Evolutionary conservation across 1,140 invertebrate genomes (phyloP), one percentile per base, ranked within the genome.

Genomic region (Aphelinus atriplicis): DNA sequence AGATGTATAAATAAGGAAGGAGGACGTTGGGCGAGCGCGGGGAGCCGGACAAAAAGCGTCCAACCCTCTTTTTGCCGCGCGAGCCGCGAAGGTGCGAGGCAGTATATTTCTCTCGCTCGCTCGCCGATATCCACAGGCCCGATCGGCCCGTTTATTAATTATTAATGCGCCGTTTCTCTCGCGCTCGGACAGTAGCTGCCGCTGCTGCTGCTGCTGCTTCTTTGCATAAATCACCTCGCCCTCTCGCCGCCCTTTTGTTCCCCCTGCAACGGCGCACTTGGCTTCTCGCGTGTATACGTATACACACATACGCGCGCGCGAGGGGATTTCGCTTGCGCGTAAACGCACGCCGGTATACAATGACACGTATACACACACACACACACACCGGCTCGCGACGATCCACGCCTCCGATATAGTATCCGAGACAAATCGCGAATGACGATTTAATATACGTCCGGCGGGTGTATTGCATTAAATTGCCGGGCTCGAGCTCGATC

Each of bases 401-500:
- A 42, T 56, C 51, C 70, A 7, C 45, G 42, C 45, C 47, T 6
- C 3, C 50, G 64, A 63, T 74, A 74, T 26, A 26, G 26, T 26
- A 63, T 50, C 57, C 50, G 50, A 69, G 73, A 74, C 73, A 74
- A 74, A 74, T 74, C 66, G 26, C 26, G 57, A 62, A 69, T 74
- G 65, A 68, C 73, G 73, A 74, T 75, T 75, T 75, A 75, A 75
- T 75, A 75, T 53, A 60, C 66, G 72, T 63, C 10, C 7, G 3
- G 48, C 45, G 61, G 43, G 45, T 63, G 61, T 46, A 46, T 10
- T 42, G 60, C 60, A 3, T 47, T 47, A n/a, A n/a, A 63, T n/a
- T n/a, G 61, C 10, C 61, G 46, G n/a, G 43, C 45, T 45, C 45
- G n/a, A 43, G 61, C 61, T 63, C 26, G 26, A 26, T 26, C 26